Conservation (phyloP, 2,888 invertebrate genomes). For the Drosophila mimica region DNA sequence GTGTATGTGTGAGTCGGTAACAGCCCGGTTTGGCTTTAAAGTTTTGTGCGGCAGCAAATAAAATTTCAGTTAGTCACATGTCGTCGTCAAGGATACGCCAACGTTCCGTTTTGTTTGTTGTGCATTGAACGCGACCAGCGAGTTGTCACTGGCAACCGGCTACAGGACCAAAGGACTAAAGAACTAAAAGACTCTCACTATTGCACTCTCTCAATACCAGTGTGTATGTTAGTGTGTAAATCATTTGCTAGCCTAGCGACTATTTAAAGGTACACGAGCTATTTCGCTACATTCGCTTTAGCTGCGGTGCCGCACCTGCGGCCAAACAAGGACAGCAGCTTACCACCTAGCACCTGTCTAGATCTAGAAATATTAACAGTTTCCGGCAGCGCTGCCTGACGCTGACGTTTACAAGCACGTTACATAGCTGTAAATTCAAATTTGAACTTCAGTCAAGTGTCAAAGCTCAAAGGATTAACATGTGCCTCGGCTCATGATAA, state of each 20-base stretch:
- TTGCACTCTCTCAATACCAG: slow-evolving; percentile 8
- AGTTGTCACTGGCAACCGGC: slow-evolving; percentile 66
- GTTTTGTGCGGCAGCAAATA: slow-evolving; percentile 84
- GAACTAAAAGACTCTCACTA: slow-evolving; percentile 28
- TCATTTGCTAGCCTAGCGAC: slow-evolving; percentile 49
- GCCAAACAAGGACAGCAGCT: slow-evolving; percentile 72
- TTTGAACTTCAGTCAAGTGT: slow-evolving; percentile 83
- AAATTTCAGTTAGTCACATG: slow-evolving; percentile 85
- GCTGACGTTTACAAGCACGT: slow-evolving; percentile 54
- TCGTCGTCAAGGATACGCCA: slow-evolving; percentile 85
- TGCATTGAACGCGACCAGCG: slow-evolving; percentile 41
- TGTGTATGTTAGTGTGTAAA: slow-evolving; percentile 24
- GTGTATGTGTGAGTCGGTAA: slow-evolving; percentile 51
- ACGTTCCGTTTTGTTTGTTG: slow-evolving; percentile 67
- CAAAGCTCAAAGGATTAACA: slow-evolving; percentile 85
- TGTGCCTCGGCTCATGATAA: slow-evolving; percentile 74
- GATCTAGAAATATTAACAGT: slow-evolving; percentile 72
- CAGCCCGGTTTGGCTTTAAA: slow-evolving; percentile 71
- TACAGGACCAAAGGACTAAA: slow-evolving; percentile 30
- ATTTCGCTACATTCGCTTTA: slow-evolving; percentile 14
- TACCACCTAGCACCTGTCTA: slow-evolving; percentile 67
- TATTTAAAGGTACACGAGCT: slow-evolving; percentile 40
- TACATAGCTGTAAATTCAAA: slow-evolving; percentile 77
- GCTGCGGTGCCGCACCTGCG: slow-evolving; percentile 20
- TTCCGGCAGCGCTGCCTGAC: slow-evolving; percentile 60